Evolutionary conservation across 2,113 vertebrate species (phyloP), one percentile per base, ranked within the genome.

Genomic region (Euleptes europaea): DNA sequence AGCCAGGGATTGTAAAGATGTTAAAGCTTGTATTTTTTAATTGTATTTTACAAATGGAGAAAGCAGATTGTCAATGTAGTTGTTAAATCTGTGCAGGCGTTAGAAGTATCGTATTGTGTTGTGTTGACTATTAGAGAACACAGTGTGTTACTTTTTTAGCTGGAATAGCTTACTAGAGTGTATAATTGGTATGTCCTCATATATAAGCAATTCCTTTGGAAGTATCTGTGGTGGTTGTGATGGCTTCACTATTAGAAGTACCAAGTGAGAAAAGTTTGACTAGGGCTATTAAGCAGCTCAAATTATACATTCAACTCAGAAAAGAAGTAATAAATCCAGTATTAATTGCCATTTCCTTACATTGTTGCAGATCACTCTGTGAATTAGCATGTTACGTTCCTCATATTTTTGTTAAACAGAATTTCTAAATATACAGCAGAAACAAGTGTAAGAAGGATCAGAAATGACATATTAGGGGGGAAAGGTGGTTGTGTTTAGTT

Each of bases 141-240:
- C 2, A 23, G 74, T 80, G 75, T 73, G 81, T 81, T 90, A 67
- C 78, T 84, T 90, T 91, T 65, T 65, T 86, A 76, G 79, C 91
- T 88, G 77, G 83, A 92, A 82, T 90, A 94, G 87, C 81, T 87
- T 90, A 86, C 87, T 70, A 82, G 42, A 72, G 23, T 90, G 92
- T 88, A 91, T 87, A 72, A 75, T 76, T 86, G 72, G 83, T 71
- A 84, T 72, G 49, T 70, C 89, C 38, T 91, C 75, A 92, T 80
- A 57, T 92, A 83, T 89, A 73, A 90, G 87, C 83, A 77, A 47
- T 90, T 92, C 94, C 89, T 70, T 88, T 94, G 84, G 83, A 80
- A 84, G 85, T 93, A 0, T 42, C 28, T 8, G 9, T 63, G 57
- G 57, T 60, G 21, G 23, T 28, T 63, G 0, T 77, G 54, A 1